Base-by-base conservation (phyloP, 2,113 vertebrate genomes). In the Acrocephalus kingi region DNA sequence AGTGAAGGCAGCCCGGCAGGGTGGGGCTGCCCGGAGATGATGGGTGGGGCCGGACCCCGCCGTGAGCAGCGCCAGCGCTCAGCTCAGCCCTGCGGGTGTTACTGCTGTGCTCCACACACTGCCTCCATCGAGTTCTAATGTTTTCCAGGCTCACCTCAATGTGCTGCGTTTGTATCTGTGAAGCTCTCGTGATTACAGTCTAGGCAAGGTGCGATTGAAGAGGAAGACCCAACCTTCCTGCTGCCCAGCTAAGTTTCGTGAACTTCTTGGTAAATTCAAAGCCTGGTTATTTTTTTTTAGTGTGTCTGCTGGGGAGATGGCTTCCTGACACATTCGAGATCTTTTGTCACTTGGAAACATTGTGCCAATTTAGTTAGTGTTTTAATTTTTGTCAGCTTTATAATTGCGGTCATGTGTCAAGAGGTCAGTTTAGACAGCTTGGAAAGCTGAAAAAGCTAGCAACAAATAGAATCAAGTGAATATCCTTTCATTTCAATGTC, bases 391-490 rank as follows among this genome's bases (percentile, higher is more conserved):
- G 51, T 83, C 87, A 66, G 84, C 20, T 95, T 90, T 88, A 37
- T 91, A 96, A 83, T 93, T 95, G 91, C 74, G 66, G 41, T 69
- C 72, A 54, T 87, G 89, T 84, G 84, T 94, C 87, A 94, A 61
- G 87, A 87, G 89, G 92, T 96, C 69, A 75, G 82, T 87, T 87
- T 48, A 71, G 94, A 94, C 48, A 87, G 86, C 51, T 86, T 68
- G 43, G 90, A 63, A 82, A 96, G 35, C 76, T 90, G 78, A 62
- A 87, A 93, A 89, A 91, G 87, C 95, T 84, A 95, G 82, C 58
- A 92, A 63, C 93, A 96, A 97, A 96, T 97, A 7, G 14, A 91
- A 97, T 97, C 87, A 94, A 92, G 88, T 75, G 66, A 93, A 89
- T 94, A 66, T 96, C 67, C 45, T 87, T 97, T 92, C 31, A 3